A percentile compares a stretch with the other conserved stretches of the same genome.
Conservation (phyloP, 2,797 vertebrate species). For the Chloroceryle amazona region DNA sequence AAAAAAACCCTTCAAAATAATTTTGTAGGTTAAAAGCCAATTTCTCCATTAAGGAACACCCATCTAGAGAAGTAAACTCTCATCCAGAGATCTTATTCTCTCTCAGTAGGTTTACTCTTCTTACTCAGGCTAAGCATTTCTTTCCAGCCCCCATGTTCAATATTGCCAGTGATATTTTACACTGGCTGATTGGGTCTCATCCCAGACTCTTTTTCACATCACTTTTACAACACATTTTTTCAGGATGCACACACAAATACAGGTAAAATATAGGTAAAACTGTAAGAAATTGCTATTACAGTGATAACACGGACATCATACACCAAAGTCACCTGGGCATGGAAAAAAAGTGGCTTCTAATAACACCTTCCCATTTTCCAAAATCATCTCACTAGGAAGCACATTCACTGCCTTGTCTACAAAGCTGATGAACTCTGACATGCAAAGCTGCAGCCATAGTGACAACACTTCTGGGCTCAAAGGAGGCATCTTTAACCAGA, state of each 20-base stretch:
- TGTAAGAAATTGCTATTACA: neutral
- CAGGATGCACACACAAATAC: neutral
- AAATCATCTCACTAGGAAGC: neutral
- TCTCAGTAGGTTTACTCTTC: neutral
- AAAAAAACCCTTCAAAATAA: neutral
- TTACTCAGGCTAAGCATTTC: neutral
- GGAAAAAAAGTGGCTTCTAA: neutral
- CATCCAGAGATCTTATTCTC: neutral
- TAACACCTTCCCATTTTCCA: neutral
- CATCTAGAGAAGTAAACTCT: neutral
- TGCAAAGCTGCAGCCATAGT: rapidly evolving
- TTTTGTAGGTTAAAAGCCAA: neutral
- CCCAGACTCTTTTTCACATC: neutral
- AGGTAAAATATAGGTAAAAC: neutral
- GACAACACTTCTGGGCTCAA: neutral
- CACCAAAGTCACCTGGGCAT: neutral
- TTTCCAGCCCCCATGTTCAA: neutral
- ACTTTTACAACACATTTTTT: neutral
- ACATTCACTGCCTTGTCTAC: neutral
- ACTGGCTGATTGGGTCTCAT: neutral
- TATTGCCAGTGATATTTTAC: neutral
- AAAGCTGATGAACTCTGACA: neutral
- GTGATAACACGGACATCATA: neutral
- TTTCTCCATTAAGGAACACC: neutral
- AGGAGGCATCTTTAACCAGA: neutral